Evolutionary conservation across 1,140 invertebrate genomes (phyloP), one percentile per base, ranked within the genome.

Genomic region (Idris sp.): DNA sequence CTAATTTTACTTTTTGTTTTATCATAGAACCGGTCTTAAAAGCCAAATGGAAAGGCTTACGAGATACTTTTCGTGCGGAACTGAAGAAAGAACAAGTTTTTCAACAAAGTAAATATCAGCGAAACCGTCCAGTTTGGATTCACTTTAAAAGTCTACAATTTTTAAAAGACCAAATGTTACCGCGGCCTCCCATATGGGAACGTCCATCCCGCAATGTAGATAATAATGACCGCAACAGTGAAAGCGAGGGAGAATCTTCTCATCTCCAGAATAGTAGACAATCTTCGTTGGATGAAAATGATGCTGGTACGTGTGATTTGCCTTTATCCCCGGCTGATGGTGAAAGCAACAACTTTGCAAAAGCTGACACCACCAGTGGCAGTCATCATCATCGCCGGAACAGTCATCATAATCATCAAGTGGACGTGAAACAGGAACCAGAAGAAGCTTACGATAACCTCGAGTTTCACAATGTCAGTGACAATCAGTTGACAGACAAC

Each of bases 1-100:
- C n/a, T 22, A 22, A 4, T 22, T 22, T 22, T 6, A 22, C 19
- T 22, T 2, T 22, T 22, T 22, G 2, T 22, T 22, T 22, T 22
- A 22, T 22, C 6, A 22, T 78, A 87, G 86, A 86, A 28, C 81
- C 84, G 30, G 79, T 85, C 2, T 41, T 87, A 8, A 87, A 87
- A 65, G 79, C 85, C 18, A 90, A 86, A 77, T 89, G 84, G 89
- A 89, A 87, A 78, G 86, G 83, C 48, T 74, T 87, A 4, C 74
- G 83, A 36, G 88, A 89, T 33, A 88, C 88, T 0, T 89, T 88
- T 38, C 82, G 87, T 7, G 84, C 82, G 2, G 88, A 89, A 35
- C 43, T 89, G 14, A 88, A 86, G 40, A 89, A 89, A 28, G 84
- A 87, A n/a, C 79, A 81, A 43, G 79, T 83, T 4, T 85, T 78